Base-by-base conservation (phyloP, 2,113 vertebrate species). In the Rhipidura dahli region DNA sequence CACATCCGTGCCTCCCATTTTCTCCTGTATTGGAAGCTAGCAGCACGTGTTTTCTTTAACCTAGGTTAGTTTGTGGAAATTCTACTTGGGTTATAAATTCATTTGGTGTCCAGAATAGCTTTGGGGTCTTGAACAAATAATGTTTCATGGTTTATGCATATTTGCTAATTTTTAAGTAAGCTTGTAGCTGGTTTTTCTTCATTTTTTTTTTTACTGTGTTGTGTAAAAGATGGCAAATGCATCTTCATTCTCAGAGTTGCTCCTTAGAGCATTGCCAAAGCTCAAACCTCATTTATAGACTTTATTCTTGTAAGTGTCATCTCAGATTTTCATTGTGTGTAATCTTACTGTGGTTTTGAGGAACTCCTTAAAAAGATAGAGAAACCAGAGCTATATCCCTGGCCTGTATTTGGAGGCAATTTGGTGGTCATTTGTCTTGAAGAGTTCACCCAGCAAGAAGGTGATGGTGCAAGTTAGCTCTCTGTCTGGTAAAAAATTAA, bases 351-450 rank as follows among this genome's bases (percentile, higher is more conserved):
- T 39, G 14, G 12, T 61, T 76, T 94, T 83, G 59, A 83, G 47
- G 47, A 73, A n/a, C 21, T 37, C 80, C 16, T 19, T 91, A 30
- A 68, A 57, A 89, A 88, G 42, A 45, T 82, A 4, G 37, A 71
- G 51, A 68, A 93, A 72, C 17, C 66, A 83, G 61, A 84, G 40
- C 7, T 37, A 9, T 42, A 27, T 85, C 42, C 22, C 23, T 94
- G 35, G 23, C 69, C 39, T 5, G 5, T 7, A 2, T 84, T 86
- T 51, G 44, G 44, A 83, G 31, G 42, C 72, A 63, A 13, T 84
- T 92, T 94, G 76, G 26, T 63, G 51, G 57, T 77, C 53, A 31
- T 70, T 90, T 91, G 68, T 92, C 39, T 50, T 57, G 42, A 87
- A 61, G 49, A 44, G 13, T 68, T 90, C 93, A 61, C 30, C 42